A percentile compares a stretch with the other conserved stretches of the same genome.
Conservation (phyloP, 2,113 vertebrate species). For the Colaptes auratus region DNA sequence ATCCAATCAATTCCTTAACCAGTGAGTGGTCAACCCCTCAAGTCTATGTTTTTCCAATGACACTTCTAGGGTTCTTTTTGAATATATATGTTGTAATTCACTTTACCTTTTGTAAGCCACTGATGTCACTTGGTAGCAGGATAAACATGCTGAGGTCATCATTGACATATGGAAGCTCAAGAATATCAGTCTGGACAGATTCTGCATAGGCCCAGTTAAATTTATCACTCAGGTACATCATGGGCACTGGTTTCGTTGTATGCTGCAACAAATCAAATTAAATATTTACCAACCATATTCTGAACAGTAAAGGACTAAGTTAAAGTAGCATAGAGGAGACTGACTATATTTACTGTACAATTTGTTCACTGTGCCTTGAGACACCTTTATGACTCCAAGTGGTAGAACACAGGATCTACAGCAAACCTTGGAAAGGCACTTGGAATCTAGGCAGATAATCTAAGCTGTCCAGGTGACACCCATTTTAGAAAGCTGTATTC, state of each 20-base stretch:
- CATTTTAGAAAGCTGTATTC: neutral
- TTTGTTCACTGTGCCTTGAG: neutral
- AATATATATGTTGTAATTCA: neutral
- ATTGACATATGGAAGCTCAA: conserved; percentile 83
- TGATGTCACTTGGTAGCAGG: conserved; percentile 75
- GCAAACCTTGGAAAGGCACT: neutral
- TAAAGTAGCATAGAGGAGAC: neutral
- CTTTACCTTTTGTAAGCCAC: conserved; percentile 79
- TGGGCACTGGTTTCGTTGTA: conserved; percentile 75
- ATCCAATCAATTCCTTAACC: no score
- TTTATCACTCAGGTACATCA: conserved; percentile 76
- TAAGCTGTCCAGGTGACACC: neutral
- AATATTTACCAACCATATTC: neutral
- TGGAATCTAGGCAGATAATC: neutral
- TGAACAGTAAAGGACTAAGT: neutral
- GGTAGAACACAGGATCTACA: neutral
- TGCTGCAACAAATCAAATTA: conserved; percentile 65
- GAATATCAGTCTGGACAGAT: conserved; percentile 70
- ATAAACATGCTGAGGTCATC: conserved; percentile 87
- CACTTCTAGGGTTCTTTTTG: neutral
- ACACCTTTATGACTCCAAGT: neutral
- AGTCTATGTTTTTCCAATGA: no score
- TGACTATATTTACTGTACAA: neutral
- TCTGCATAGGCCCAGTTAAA: conserved; percentile 64
- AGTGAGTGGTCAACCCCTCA: no score